phyloP scores from a whole-genome alignment of 2,113 vertebrate species.

The Pelusios castaneus region DNA sequence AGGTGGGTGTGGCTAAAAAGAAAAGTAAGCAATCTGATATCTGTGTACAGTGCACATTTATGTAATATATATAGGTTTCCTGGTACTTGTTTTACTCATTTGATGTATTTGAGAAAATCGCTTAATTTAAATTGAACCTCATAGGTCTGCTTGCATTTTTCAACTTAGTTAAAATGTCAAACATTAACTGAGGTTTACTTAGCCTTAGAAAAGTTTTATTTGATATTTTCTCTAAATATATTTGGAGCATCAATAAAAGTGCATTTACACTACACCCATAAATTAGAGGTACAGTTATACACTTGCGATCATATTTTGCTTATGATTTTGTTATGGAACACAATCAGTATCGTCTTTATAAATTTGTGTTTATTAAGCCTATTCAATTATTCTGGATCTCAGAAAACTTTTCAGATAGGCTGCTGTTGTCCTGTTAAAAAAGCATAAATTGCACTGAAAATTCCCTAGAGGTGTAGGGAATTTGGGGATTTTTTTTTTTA shows the following conservation, averaged over 20 bases:
- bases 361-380: conserved; percentile 18
- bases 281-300: not conserved
- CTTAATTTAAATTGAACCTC: conserved; percentile 47
- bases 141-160: conserved; percentile 63
- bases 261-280: not conserved
- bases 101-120: not conserved
- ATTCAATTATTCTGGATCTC: conserved; percentile 36
- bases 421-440: not conserved
- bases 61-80: conserved; percentile 35
- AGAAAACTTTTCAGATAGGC: conserved; percentile 26
- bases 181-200: conserved; percentile 66
- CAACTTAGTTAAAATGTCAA: conserved; percentile 68
- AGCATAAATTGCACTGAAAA: conserved; percentile 33
- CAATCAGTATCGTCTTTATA: not conserved
- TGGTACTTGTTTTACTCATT: conserved; percentile 8
- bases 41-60: conserved; percentile 16
- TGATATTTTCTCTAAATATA: conserved; percentile 40
- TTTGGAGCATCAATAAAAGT: conserved; percentile 12
- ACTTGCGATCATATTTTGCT: not conserved
- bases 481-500: not conserved
- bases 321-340: not conserved
- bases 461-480: not conserved
- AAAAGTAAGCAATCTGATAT: conserved; percentile 39
- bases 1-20: conserved; percentile 74
- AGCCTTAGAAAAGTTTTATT: conserved; percentile 58